Base-by-base conservation (phyloP, 2,797 vertebrate species). In the Acanthopagrus latus region DNA sequence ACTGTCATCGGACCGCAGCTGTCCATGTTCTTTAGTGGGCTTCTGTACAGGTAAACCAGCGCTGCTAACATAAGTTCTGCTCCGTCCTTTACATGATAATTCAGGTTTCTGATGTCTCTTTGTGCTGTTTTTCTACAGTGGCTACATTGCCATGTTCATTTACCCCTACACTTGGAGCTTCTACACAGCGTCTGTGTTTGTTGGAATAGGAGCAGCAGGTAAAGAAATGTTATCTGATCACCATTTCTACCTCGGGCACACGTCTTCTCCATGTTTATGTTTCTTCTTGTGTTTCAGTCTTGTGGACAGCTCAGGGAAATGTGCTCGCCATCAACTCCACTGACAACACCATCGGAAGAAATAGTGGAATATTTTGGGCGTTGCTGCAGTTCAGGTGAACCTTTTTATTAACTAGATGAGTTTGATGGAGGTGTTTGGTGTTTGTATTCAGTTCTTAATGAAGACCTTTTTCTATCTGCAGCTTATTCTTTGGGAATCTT, bases 291-390 rank as follows among this genome's bases (percentile, higher is more conserved):
- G 74, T 69, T 68, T 2, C 58, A 99, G 98, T 99, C 4, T 89
- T 99, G 38, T 99, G 98, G 98, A 99, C 98, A 1, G 98, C 98
- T 18, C 98, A 99, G 88, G 98, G 98, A 70, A 97, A 97, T 57
- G 96, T 98, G 38, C 93, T 99, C 51, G 96, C 98, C 51, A 95
- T 98, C 84, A 99, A 99, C 93, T 99, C 98, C 41, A 94, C 95
- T 29, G 97, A 97, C 69, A 74, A 83, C 71, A 98, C 96, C 50
- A 99, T 99, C 16, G 98, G 98, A 13, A 96, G 98, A 33, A 99
- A 99, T 91, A 99, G 98, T 58, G 98, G 98, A 0, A 95, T 99
- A 55, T 99, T 99, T 73, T 99, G 98, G 98, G 97, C 98, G 0
- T 95, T 99, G 71, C 89, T 99, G 48, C 98, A 99, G 86, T 99